Conservation (phyloP, 2,888 invertebrate genomes). For the Epirrhoe tristata region DNA sequence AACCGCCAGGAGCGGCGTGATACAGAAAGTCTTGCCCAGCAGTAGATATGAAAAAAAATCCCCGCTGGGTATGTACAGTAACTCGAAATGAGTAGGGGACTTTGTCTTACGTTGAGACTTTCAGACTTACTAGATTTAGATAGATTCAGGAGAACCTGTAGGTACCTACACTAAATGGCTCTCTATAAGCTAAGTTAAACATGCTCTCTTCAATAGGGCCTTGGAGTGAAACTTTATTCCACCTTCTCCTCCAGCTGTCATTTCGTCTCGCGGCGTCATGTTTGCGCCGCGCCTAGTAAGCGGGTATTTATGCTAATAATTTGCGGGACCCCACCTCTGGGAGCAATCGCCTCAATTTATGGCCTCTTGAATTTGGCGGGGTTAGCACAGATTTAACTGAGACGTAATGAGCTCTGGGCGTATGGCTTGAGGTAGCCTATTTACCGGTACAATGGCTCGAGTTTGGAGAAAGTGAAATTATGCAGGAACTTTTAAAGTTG, state of each 20-base stretch:
- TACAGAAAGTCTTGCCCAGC: too few species aligned
- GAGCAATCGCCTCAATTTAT: slow-evolving; percentile 71
- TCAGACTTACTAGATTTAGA: too few species aligned
- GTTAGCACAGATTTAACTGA: slow-evolving; percentile 62
- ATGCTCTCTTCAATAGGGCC: too few species aligned
- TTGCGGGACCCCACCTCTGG: slow-evolving; percentile 55
- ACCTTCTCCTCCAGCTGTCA: neutral
- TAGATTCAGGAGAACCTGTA: too few species aligned
- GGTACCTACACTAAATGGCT: too few species aligned
- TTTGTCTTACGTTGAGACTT: too few species aligned
- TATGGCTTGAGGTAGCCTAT: slow-evolving; percentile 25
- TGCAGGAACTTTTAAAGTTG: neutral
- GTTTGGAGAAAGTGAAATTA: slow-evolving; percentile 22
- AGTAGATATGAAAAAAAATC: too few species aligned
- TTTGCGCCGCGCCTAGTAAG: slow-evolving; percentile 68
- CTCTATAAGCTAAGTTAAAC: too few species aligned
- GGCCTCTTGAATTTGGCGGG: slow-evolving; percentile 62
- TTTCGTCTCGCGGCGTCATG: slow-evolving; percentile 44
- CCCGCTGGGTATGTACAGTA: too few species aligned
- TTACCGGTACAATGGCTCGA: slow-evolving; percentile 30
- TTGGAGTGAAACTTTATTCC: slow-evolving; percentile 6
- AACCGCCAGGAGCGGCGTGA: too few species aligned
- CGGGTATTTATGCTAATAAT: slow-evolving; percentile 72
- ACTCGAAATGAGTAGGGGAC: too few species aligned
- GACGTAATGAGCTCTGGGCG: slow-evolving; percentile 51